Percentiles rank a stretch among this genome's conserved stretches.
These are phyloP conservation scores for Poicephalus meyeri DNA, from an alignment of 2,113 vertebrate genomes.

Conservation along the genomic window DNA sequence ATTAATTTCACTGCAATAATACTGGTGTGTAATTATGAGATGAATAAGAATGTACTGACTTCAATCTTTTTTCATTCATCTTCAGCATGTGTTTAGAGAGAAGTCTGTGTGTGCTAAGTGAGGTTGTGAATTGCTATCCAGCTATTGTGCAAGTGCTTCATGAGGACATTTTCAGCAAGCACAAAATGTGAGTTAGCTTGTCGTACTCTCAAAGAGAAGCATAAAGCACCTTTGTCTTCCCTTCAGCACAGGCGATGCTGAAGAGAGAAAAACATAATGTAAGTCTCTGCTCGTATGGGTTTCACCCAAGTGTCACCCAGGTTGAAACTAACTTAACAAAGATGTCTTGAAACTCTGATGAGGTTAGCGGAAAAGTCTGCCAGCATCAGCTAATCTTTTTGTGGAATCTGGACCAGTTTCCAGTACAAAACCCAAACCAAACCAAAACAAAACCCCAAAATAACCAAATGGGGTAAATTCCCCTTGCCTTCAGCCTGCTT, in stretches of 20 bases:
- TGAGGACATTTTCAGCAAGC: not conserved
- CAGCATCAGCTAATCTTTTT: slow-evolving; percentile 47
- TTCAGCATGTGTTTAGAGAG: not conserved
- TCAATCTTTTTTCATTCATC: slow-evolving; percentile 14
- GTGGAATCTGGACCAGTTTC: slow-evolving; percentile 39
- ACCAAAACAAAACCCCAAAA: not conserved
- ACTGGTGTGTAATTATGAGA: not conserved
- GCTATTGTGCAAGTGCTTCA: not conserved
- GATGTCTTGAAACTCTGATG: not conserved
- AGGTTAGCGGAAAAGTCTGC: slow-evolving; percentile 36
- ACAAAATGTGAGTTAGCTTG: not conserved
- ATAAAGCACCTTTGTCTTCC: not conserved
- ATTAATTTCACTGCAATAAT: not conserved
- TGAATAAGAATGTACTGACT: not conserved
- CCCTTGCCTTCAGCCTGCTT: slow-evolving; percentile 43
- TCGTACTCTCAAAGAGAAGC: not conserved
- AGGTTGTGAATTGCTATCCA: not conserved
- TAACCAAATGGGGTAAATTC: slow-evolving; percentile 5
- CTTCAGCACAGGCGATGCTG: not conserved
- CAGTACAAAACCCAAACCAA: not conserved
- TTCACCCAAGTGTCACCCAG: not conserved
- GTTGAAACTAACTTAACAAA: not conserved
- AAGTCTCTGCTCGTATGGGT: not conserved
- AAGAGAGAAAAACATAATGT: not conserved
- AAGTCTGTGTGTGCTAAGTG: not conserved